These are phyloP conservation scores for Callyntrura guangdongensis DNA, from an alignment of 2,888 invertebrate species.

Conservation along the genomic window DNA sequence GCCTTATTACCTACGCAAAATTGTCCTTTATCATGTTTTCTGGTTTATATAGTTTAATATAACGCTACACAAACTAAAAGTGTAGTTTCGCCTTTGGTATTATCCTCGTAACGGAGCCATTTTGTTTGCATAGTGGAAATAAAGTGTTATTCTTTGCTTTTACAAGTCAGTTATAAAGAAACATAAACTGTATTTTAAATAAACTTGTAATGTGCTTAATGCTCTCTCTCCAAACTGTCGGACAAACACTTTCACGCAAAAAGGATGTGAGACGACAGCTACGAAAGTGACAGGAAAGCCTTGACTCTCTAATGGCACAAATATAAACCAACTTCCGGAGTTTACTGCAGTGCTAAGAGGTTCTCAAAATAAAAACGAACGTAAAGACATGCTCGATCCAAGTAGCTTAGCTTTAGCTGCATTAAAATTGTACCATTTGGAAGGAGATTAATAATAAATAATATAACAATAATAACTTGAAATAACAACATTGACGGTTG, in stretches of 20 bases:
- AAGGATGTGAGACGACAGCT: slow-evolving; percentile 20
- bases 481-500: neutral
- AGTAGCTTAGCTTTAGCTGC: neutral
- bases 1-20: too few species aligned
- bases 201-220: slow-evolving; percentile 18
- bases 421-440: neutral
- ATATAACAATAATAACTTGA: slow-evolving; percentile 1
- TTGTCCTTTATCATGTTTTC: too few species aligned
- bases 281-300: slow-evolving; percentile 33
- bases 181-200: slow-evolving; percentile 15
- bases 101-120: neutral
- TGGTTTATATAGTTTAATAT: too few species aligned
- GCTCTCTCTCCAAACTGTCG: neutral
- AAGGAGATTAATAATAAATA: neutral
- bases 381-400: slow-evolving; percentile 29
- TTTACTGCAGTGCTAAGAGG: slow-evolving; percentile 27
- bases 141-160: too few species aligned
- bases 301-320: slow-evolving; percentile 50
- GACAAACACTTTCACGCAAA: slow-evolving; percentile 16
- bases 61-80: too few species aligned
- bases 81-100: too few species aligned
- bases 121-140: neutral
- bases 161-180: neutral
- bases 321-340: slow-evolving; percentile 50
- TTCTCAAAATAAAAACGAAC: slow-evolving; percentile 39